These are phyloP conservation scores for Eupithecia dodoneata DNA, from an alignment of 2,888 invertebrate species.

Conservation along the genomic window DNA sequence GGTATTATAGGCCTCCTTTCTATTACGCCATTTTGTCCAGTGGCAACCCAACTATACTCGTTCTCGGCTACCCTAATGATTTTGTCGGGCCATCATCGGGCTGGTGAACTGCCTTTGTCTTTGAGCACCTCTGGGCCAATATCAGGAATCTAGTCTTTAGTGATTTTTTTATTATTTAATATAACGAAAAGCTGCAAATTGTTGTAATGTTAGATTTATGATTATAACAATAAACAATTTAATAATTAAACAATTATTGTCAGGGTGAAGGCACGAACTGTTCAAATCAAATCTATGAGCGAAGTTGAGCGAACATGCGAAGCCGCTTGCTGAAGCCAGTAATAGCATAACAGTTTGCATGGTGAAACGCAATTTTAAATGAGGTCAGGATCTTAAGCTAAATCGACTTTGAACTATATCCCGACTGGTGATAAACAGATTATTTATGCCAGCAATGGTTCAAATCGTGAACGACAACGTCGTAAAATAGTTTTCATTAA, in stretches of 20 bases:
- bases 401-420: constrained; percentile 40
- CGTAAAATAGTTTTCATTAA: constrained; percentile 43
- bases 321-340: not conserved
- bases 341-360: constrained; percentile 31
- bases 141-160: too few relatives aligned
- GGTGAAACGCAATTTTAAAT: constrained; percentile 40
- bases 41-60: too few relatives aligned
- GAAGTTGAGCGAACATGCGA: not conserved
- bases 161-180: too few relatives aligned
- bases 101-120: too few relatives aligned
- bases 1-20: too few relatives aligned
- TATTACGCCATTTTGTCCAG: too few relatives aligned
- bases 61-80: too few relatives aligned
- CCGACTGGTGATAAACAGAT: constrained; percentile 44
- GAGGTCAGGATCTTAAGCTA: constrained; percentile 23
- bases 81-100: too few relatives aligned
- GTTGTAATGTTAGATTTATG: too few relatives aligned
- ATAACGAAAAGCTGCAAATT: too few relatives aligned
- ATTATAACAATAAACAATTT: too few relatives aligned
- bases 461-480: constrained; percentile 40
- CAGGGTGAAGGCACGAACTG: not conserved
- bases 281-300: not conserved
- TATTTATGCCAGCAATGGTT: constrained; percentile 40
- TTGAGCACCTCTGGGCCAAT: too few relatives aligned
- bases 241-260: not conserved